Conservation (phyloP, 2,888 invertebrate genomes). For the Orthosia gracilis region DNA sequence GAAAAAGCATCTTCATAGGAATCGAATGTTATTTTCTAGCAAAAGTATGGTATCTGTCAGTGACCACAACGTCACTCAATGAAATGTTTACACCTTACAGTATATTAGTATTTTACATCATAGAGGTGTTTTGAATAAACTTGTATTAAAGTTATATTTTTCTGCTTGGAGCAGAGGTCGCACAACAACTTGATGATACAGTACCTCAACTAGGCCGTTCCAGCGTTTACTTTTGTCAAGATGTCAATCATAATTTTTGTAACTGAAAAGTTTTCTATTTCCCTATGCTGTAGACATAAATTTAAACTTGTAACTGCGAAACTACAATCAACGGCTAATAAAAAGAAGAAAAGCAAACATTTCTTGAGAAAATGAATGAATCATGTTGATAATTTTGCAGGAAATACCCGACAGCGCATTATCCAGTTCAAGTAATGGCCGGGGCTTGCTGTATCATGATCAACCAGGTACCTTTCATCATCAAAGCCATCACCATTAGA, state of each 20-base stretch:
- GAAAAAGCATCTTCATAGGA: slow-evolving; percentile 43
- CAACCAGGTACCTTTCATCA: slow-evolving; percentile 68
- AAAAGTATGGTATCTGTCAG: background rate
- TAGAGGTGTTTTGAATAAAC: background rate
- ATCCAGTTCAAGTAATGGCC: slow-evolving; percentile 81
- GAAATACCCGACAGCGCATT: slow-evolving; percentile 81
- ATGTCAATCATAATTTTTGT: background rate
- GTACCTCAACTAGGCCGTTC: background rate
- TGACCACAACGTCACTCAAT: background rate
- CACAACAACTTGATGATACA: background rate
- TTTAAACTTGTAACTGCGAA: no score
- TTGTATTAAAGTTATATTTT: background rate
- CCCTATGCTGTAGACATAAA: no score
- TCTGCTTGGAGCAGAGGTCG: background rate
- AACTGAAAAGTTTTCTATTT: background rate
- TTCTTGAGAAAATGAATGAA: slow-evolving; percentile 54
- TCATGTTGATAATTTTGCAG: slow-evolving; percentile 73
- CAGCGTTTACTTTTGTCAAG: slow-evolving; percentile 3
- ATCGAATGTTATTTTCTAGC: slow-evolving; percentile 22
- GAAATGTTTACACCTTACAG: slow-evolving; percentile 1
- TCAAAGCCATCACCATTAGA: background rate
- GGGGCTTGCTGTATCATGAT: slow-evolving; percentile 81
- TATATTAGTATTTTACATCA: background rate
- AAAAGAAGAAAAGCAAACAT: slow-evolving; percentile 19
- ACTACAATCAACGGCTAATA: slow-evolving; percentile 14